Conservation (phyloP, 2,113 vertebrate species). For the Vanacampus margaritifer region DNA sequence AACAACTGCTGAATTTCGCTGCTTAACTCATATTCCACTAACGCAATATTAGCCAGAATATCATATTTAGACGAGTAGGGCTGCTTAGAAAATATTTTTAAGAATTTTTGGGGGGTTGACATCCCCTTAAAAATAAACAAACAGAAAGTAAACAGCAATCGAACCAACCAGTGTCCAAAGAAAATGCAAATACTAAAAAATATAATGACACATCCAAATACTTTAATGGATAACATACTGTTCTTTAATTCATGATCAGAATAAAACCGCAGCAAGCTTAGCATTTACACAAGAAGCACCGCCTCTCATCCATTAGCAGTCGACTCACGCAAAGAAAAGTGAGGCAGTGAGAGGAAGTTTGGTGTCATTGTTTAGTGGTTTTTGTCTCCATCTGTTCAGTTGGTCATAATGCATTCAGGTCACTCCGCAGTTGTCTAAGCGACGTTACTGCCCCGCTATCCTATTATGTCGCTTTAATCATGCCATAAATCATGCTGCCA, state of each 20-base stretch:
- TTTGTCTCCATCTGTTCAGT: conserved; percentile 30
- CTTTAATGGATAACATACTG: not conserved
- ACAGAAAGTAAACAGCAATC: not conserved
- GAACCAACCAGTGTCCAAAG: not conserved
- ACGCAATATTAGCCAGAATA: no score
- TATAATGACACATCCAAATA: not conserved
- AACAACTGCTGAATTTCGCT: no score
- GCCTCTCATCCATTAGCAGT: conserved; percentile 36
- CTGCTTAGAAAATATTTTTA: no score
- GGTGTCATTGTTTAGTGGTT: conserved; percentile 32
- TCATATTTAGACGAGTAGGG: no score
- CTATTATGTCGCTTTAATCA: conserved; percentile 65
- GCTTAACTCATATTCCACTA: no score
- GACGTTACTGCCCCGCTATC: conserved; percentile 39
- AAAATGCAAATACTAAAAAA: not conserved
- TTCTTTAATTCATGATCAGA: conserved; percentile 2
- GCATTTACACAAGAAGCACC: conserved; percentile 30
- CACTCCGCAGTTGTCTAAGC: conserved; percentile 36
- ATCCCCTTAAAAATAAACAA: not conserved
- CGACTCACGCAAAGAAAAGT: conserved; percentile 11
- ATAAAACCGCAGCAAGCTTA: conserved; percentile 13
- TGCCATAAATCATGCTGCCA: conserved; percentile 64
- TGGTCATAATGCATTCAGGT: conserved; percentile 55
- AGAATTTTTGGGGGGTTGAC: no score
- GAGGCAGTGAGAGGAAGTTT: conserved; percentile 3